Evolutionary conservation across 2,113 vertebrate genomes (phyloP).

Genomic region (Theristicus caerulescens): DNA sequence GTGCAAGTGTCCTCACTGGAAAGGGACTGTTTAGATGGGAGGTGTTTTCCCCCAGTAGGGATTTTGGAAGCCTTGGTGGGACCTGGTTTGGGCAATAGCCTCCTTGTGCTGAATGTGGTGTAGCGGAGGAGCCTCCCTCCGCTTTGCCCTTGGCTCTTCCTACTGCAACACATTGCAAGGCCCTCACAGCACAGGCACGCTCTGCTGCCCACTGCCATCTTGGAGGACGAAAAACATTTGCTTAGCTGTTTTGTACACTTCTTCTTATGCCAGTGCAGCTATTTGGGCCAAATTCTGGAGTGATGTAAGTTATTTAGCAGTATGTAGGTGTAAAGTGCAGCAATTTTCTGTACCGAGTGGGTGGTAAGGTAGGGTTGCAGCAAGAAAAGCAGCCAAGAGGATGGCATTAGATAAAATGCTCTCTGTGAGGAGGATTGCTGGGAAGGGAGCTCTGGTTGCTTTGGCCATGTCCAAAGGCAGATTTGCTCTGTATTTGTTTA

Average conservation of each 20-base stretch:
- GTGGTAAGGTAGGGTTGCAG: constrained; percentile 22
- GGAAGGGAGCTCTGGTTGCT: constrained; percentile 3
- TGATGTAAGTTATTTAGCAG: neutral
- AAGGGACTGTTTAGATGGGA: neutral
- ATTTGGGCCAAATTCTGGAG: neutral
- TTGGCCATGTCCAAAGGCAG: neutral
- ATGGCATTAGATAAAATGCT: neutral
- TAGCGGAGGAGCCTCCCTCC: neutral
- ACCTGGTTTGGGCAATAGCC: neutral
- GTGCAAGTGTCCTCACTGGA: neutral
- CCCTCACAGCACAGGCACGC: neutral
- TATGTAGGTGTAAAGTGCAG: constrained; percentile 18
- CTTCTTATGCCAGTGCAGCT: neutral
- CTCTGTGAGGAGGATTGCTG: neutral
- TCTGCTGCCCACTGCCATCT: neutral
- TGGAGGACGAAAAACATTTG: neutral
- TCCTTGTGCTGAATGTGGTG: accelerated
- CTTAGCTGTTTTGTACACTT: neutral
- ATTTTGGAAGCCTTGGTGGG: neutral
- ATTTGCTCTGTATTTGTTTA: constrained; percentile 25
- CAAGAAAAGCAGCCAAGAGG: neutral
- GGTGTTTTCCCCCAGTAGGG: neutral
- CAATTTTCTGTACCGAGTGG: neutral
- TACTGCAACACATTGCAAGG: neutral
- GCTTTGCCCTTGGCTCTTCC: neutral